These are phyloP conservation scores for Lateolabrax maculatus DNA, from an alignment of 2,797 vertebrate genomes.

Conservation along the genomic window DNA sequence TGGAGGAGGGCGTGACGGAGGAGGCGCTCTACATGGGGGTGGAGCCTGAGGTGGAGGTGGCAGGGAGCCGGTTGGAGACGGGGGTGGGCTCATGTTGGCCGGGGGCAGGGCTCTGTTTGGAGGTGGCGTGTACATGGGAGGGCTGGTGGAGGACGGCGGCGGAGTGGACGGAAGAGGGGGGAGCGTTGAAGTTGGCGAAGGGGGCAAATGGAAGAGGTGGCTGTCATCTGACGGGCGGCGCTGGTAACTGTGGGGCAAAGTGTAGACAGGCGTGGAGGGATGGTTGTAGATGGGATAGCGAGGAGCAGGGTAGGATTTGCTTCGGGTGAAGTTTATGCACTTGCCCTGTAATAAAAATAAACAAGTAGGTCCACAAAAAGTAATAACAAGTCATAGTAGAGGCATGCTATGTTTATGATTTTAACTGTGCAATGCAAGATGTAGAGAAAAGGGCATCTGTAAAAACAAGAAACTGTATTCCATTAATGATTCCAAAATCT, in stretches of 20 bases:
- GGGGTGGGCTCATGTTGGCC: constrained; percentile 49
- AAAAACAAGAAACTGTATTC: constrained; percentile 23
- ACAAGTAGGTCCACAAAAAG: not conserved
- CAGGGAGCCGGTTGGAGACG: constrained; percentile 69
- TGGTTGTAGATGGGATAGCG: constrained; percentile 93
- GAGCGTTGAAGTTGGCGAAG: constrained; percentile 81
- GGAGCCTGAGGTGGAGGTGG: constrained; percentile 78
- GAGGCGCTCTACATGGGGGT: constrained; percentile 79
- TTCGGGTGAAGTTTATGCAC: constrained; percentile 94
- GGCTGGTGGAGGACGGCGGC: constrained; percentile 73
- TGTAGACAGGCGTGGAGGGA: constrained; percentile 89
- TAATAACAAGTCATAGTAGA: not conserved
- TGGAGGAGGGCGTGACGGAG: constrained; percentile 90
- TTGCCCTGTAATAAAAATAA: constrained; percentile 85
- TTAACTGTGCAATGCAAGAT: not conserved
- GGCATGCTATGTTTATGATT: not conserved
- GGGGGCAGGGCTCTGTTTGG: constrained; percentile 77
- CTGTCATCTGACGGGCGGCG: constrained; percentile 70
- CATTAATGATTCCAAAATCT: constrained; percentile 7
- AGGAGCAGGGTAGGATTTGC: constrained; percentile 86
- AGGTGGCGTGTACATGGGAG: constrained; percentile 74
- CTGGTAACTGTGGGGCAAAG: constrained; percentile 80
- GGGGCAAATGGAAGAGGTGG: constrained; percentile 71
- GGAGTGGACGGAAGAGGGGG: constrained; percentile 84
- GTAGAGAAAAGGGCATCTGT: not conserved